These are phyloP conservation scores for Leucophenga montana DNA, from an alignment of 2,888 invertebrate species.

Conservation along the genomic window DNA sequence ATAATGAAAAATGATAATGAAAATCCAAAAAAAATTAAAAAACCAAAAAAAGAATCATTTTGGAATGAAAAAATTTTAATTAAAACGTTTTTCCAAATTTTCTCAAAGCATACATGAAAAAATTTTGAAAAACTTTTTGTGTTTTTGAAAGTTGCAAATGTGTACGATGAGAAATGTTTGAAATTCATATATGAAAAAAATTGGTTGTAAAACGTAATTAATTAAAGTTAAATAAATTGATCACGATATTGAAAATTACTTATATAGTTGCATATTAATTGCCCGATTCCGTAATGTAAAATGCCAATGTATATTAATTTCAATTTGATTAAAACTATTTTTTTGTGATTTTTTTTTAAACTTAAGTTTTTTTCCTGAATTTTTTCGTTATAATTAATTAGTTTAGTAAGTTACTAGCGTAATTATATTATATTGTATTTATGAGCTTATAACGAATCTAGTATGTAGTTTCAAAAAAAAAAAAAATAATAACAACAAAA, in stretches of 20 bases:
- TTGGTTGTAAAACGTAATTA: slow-evolving; percentile 20
- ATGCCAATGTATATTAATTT: slow-evolving; percentile 17
- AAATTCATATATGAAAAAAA: not conserved
- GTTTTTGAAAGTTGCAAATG: not conserved
- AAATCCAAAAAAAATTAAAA: slow-evolving; percentile 6
- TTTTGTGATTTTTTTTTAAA: slow-evolving; percentile 21
- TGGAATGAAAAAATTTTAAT: slow-evolving; percentile 40
- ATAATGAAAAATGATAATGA: not conserved
- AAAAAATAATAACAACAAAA: not conserved
- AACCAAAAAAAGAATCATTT: slow-evolving; percentile 16
- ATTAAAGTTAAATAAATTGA: slow-evolving; percentile 2
- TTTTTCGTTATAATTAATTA: slow-evolving; percentile 37
- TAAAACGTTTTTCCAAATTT: slow-evolving; percentile 12
- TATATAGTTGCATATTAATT: slow-evolving; percentile 26
- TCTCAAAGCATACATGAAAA: not conserved
- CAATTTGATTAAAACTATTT: not conserved
- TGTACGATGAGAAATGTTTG: not conserved
- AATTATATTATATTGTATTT: slow-evolving; percentile 61
- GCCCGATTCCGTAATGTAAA: slow-evolving; percentile 21
- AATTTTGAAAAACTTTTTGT: slow-evolving; percentile 3
- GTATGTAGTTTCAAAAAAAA: slow-evolving; percentile 18
- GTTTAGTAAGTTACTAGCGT: slow-evolving; percentile 40
- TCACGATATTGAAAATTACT: slow-evolving; percentile 8
- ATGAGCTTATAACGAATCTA: slow-evolving; percentile 55
- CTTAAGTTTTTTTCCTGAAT: not conserved